phyloP scores from a whole-genome alignment of 2,888 invertebrate species.

The Drosophila pseudotalamancana region DNA sequence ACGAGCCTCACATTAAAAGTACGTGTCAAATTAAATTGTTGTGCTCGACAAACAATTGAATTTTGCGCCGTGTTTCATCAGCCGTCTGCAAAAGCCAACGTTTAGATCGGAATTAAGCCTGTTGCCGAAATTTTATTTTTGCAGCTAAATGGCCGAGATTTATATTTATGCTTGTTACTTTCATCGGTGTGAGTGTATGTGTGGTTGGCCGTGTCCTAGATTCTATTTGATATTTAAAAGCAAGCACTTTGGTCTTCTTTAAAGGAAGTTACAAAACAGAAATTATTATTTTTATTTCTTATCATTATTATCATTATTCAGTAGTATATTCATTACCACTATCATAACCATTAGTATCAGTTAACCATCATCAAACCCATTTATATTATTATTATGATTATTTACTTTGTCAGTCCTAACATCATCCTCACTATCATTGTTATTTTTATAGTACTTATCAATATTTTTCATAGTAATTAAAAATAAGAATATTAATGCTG shows the following conservation, averaged over 20 bases:
- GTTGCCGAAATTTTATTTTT: conserved; percentile 56
- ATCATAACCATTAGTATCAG: too few species aligned
- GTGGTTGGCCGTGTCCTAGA: conserved; percentile 13
- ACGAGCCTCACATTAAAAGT: conserved; percentile 70
- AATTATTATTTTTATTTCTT: too few species aligned
- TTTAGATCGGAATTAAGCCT: conserved; percentile 41
- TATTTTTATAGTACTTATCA: too few species aligned
- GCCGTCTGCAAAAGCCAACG: conserved; percentile 40
- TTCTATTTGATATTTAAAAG: conserved; percentile 16
- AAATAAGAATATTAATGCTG: too few species aligned
- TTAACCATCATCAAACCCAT: too few species aligned
- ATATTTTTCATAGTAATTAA: too few species aligned
- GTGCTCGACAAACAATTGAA: conserved; percentile 74
- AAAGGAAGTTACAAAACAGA: background rate
- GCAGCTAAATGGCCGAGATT: conserved; percentile 62
- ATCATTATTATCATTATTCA: too few species aligned
- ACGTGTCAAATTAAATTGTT: conserved; percentile 78
- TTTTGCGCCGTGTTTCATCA: conserved; percentile 70
- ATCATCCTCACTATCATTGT: too few species aligned
- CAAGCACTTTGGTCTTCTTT: conserved; percentile 8
- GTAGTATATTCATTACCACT: too few species aligned
- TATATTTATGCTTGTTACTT: conserved; percentile 56
- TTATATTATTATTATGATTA: too few species aligned
- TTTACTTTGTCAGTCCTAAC: too few species aligned
- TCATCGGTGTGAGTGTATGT: conserved; percentile 18